Base-by-base conservation (phyloP, 23 tunicate species). In the Ascidia mentula region DNA sequence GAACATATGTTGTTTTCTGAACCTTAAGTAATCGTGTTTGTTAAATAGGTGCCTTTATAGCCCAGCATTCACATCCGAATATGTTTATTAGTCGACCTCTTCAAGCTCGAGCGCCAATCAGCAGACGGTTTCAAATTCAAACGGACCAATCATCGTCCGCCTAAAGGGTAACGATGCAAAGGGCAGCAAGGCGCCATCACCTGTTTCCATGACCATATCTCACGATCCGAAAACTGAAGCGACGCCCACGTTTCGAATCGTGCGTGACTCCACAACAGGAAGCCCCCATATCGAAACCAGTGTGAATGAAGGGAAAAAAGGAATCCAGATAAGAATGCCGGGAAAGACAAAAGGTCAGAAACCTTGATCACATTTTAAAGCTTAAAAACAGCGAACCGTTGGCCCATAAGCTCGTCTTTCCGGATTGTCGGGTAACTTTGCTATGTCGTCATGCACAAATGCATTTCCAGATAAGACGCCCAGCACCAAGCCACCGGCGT, bases 181-280 rank as follows among this genome's bases (percentile, higher is more conserved):
- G 4, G 34, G 32, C 39, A 36, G 32, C 1, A 70, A 70, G 13
- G 13, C 31, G 12, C 73, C 18, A 26, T 38, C 46, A 3, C 82
- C 82, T 20, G 82, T 79, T 79, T 79, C 82, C 37, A 79, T 79
- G 82, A 79, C 82, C 6, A 79, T 79, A 30, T 37, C 82, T 0
- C 82, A 79, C 31, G 82, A 79, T 35, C 82, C 82, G 32, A 9
- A 15, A 12, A 46, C n/a, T 5, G 40, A 79, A 65, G 35, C 74
- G 1, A 24, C 82, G 6, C 65, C 65, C 28, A 79, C 32, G 59
- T 79, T 79, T 37, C 45, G 46, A 15, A 79, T 79, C 35, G 73
- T 79, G 39, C 73, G 82, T n/a, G 73, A 79, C 74, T 20, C 17
- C 28, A 77, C 45, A 77, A 60, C 82, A 45, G 82, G 82, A 61